phyloP scores from a whole-genome alignment of 2,888 invertebrate genomes.

The Cephus pygmeus region DNA sequence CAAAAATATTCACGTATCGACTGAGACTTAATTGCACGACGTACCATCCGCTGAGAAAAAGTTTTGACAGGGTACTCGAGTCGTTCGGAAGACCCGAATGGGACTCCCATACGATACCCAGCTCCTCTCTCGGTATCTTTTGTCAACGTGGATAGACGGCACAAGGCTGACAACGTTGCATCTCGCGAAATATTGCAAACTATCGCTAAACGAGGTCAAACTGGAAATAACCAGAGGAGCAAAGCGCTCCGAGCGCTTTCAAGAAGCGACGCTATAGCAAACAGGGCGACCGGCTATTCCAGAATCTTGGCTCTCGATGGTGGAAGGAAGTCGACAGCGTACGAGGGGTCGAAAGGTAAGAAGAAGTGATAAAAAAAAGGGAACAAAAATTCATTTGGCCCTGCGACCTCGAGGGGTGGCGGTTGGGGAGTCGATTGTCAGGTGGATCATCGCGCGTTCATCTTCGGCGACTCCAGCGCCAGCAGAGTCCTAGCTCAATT shows the following conservation, averaged over 20 bases:
- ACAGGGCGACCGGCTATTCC: slow-evolving; percentile 2
- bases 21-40: neutral
- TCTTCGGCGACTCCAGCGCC: neutral
- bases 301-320: neutral
- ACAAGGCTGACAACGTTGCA: slow-evolving; percentile 8
- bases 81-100: neutral
- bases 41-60: neutral
- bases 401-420: neutral
- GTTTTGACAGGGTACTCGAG: neutral
- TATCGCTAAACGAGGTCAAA: slow-evolving; percentile 23
- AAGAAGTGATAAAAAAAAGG: neutral
- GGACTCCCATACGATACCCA: too few relatives aligned
- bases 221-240: slow-evolving; percentile 24
- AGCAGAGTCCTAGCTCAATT: neutral
- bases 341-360: too few relatives aligned
- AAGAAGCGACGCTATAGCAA: slow-evolving; percentile 18
- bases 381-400: neutral
- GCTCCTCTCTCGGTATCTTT: neutral
- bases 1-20: neutral
- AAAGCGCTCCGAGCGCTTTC: slow-evolving; percentile 22
- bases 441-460: neutral
- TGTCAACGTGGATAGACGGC: neutral
- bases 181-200: slow-evolving; percentile 28
- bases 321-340: neutral
- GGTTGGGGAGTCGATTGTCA: neutral